A percentile compares a stretch with the other conserved stretches of the same genome.
phyloP scores from a whole-genome alignment of 1,140 invertebrate species.

The Octopus bimaculoides region DNA sequence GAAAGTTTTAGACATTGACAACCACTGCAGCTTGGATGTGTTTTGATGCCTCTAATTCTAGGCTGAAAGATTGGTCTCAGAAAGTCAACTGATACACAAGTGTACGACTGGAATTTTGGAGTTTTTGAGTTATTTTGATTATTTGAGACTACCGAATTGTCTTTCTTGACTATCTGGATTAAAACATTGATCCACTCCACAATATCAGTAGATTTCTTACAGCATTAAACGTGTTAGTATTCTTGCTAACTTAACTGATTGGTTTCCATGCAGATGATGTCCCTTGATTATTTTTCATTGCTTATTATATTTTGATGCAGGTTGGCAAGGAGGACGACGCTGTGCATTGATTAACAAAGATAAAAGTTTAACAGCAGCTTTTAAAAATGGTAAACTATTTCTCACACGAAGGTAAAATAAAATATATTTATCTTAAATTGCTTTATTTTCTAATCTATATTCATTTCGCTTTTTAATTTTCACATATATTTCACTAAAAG shows the following conservation, averaged over 20 bases:
- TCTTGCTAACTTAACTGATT: neutral
- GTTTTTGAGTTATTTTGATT: too few relatives aligned
- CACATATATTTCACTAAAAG: too few relatives aligned
- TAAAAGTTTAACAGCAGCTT: constrained; percentile 54
- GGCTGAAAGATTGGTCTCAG: too few relatives aligned
- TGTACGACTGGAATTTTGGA: too few relatives aligned
- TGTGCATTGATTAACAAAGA: constrained; percentile 58
- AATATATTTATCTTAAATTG: neutral
- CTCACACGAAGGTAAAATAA: constrained; percentile 55
- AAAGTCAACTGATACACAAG: too few relatives aligned
- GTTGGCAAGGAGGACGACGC: constrained; percentile 52
- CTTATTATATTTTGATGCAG: constrained; percentile 21
- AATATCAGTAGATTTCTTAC: neutral
- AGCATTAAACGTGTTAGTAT: too few relatives aligned
- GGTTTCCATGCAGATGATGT: neutral
- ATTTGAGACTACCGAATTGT: too few relatives aligned
- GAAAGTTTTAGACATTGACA: too few relatives aligned
- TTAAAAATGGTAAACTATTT: constrained; percentile 58
- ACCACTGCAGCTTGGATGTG: too few relatives aligned
- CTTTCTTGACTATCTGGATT: too few relatives aligned
- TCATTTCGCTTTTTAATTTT: too few relatives aligned
- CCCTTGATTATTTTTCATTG: neutral
- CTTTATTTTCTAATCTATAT: neutral
- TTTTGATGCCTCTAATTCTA: too few relatives aligned
- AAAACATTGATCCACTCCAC: neutral